phyloP scores from a whole-genome alignment of 2,113 vertebrate genomes.

The Rhynchopsitta pachyrhyncha region DNA sequence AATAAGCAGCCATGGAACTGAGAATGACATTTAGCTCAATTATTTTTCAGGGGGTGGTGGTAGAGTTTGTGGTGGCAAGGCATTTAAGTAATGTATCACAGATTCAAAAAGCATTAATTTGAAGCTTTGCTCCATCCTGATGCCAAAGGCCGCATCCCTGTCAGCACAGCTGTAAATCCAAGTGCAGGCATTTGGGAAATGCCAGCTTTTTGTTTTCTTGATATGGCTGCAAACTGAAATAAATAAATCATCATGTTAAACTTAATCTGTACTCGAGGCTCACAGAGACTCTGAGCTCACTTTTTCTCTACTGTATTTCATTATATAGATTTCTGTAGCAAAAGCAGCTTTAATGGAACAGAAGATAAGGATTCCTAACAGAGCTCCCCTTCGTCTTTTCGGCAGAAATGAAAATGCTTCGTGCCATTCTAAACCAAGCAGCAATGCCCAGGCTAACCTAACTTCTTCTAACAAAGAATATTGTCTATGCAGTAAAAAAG shows the following conservation, averaged over 20 bases:
- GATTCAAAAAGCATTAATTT: neutral
- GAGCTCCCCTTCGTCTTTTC: neutral
- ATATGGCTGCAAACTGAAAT: neutral
- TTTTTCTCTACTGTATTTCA: neutral
- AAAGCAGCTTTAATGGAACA: neutral
- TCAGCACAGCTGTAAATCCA: conserved; percentile 20
- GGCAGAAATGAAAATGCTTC: neutral
- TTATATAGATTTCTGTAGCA: neutral
- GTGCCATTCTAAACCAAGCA: neutral
- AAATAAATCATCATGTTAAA: neutral
- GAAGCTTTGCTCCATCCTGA: neutral
- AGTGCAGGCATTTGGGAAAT: neutral
- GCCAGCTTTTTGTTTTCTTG: neutral
- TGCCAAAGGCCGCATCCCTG: neutral
- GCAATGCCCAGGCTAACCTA: neutral
- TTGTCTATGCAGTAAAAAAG: neutral
- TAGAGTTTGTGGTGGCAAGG: neutral
- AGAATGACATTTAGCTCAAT: neutral
- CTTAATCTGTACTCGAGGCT: neutral
- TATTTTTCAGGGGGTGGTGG: neutral
- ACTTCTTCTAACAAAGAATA: neutral
- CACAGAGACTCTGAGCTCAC: neutral
- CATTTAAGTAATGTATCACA: neutral
- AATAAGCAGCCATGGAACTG: neutral
- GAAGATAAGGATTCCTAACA: neutral